Conservation (phyloP, 2,797 vertebrate genomes). For the Epinephelus coioides region DNA sequence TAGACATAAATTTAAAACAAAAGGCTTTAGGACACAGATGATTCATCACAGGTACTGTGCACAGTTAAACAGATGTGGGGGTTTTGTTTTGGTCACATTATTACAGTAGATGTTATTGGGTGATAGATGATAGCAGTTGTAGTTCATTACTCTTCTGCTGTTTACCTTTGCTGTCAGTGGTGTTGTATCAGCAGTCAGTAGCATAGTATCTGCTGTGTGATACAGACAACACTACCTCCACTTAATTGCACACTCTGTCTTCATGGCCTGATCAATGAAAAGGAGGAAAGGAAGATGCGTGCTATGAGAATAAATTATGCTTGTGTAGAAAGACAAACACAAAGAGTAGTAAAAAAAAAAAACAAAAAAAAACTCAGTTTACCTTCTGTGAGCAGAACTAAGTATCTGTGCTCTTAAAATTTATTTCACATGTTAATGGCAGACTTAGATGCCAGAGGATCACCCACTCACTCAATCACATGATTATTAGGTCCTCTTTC, state of each 20-base stretch:
- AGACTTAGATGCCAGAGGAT: background rate
- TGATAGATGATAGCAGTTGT: background rate
- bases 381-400: background rate
- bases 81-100: background rate
- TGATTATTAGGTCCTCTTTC: background rate
- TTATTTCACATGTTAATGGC: background rate
- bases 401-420: background rate
- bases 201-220: background rate
- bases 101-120: background rate
- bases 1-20: background rate
- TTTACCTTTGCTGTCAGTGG: background rate
- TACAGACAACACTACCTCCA: background rate
- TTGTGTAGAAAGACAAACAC: background rate
- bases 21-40: background rate
- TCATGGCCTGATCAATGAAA: constrained; percentile 1
- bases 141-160: background rate
- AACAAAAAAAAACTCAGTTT: background rate
- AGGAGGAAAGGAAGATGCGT: background rate
- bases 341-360: background rate
- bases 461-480: background rate
- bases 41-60: constrained; percentile 8
- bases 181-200: constrained; percentile 9
- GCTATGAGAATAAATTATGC: background rate
- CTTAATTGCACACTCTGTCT: background rate
- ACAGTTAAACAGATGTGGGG: background rate